Percentiles rank a stretch among this genome's conserved stretches.
Conservation (phyloP, 2,797 vertebrate genomes). For the Vespertilio murinus region DNA sequence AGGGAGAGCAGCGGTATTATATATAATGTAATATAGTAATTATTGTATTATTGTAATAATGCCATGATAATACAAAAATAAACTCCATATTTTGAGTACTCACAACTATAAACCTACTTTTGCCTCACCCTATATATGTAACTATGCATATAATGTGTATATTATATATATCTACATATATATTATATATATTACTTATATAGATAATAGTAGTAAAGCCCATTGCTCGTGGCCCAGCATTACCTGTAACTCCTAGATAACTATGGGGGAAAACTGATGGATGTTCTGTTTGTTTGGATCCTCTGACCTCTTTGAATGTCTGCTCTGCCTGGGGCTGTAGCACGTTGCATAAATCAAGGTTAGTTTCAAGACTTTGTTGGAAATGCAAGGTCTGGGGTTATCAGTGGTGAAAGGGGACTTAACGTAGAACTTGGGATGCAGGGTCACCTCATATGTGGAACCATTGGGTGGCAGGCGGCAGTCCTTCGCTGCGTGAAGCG, state of each 20-base stretch:
- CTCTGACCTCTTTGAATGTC: not conserved
- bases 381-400: not conserved
- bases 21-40: not conserved
- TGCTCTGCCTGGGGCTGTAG: not conserved
- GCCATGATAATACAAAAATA: not conserved
- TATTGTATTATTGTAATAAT: not conserved
- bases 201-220: not conserved
- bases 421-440: not conserved
- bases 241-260: not conserved
- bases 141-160: not conserved
- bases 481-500: not conserved
- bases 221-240: not conserved
- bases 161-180: not conserved
- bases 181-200: not conserved
- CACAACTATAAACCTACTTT: not conserved
- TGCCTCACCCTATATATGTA: not conserved
- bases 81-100: not conserved
- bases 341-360: not conserved
- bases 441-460: not conserved
- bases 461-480: not conserved
- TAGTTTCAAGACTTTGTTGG: not conserved
- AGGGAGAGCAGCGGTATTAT: not conserved
- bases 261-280: not conserved
- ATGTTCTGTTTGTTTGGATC: not conserved
- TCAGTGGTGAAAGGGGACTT: not conserved